Base-by-base conservation (phyloP, 2,113 vertebrate species). In the Poeciliopsis turrubarensis region DNA sequence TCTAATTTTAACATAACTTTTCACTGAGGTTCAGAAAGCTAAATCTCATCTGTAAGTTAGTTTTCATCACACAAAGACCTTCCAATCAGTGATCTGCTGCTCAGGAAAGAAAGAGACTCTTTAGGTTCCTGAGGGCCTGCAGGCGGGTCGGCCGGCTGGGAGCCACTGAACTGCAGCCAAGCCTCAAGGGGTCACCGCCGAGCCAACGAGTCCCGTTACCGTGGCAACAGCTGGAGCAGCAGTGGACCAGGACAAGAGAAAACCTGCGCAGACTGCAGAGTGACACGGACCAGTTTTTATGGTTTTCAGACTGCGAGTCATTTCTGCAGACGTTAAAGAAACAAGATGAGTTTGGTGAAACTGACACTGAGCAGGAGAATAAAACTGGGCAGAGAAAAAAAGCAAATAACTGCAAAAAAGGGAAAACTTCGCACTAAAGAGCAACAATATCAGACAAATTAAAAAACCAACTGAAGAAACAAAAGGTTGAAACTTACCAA, bases 111-210 rank as follows among this genome's bases (percentile, higher is more conserved):
- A 54, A 54, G 19, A 54, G 51, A 25, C 51, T 54, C 51, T 62
- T 62, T 29, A 29, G 5, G 60, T 15, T 14, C 27, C 13, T 64
- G 62, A 34, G 31, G 71, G 44, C 13, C 44, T 47, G 44, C 19
- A 47, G 44, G 17, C 17, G 44, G 44, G 34, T 11, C 34, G 2
- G 34, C 34, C 17, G 44, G 17, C 15, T 47, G 44, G 13, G 71
- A 66, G 69, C 54, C 39, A 74, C 75, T 84, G 84, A 80, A 72
- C 79, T 15, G 65, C 73, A 44, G 84, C 87, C 87, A 89, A 89
- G 82, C 87, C 82, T 80, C 79, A 62, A 84, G 84, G 87, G 87
- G 87, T 73, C 65, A 66, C 57, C 30, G 0, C 75, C 34, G 63
- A 14, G 80, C 70, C 84, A 82, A 47, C 73, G 29, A 30, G 10